These are phyloP conservation scores for Marmota monax DNA, from an alignment of 2,113 vertebrate species.

Conservation along the genomic window DNA sequence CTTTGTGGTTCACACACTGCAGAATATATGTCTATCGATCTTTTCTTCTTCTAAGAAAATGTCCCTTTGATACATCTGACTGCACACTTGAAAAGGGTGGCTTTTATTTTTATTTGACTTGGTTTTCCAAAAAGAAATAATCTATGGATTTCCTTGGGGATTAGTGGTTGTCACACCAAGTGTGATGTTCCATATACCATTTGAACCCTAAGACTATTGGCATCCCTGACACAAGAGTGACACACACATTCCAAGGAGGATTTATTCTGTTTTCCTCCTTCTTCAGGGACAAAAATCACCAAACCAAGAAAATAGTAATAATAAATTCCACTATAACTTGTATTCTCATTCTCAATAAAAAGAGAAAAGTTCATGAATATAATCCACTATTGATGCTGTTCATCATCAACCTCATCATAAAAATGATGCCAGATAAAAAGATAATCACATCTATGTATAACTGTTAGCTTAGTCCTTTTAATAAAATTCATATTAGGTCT, in stretches of 20 bases:
- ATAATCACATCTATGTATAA: not conserved
- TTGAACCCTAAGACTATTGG: not conserved
- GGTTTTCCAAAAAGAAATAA: conserved; percentile 39
- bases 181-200: not conserved
- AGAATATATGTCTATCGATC: conserved; percentile 40
- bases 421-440: not conserved
- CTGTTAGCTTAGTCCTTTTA: not conserved
- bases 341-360: not conserved
- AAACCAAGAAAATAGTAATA: not conserved
- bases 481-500: not conserved
- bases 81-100: conserved; percentile 10
- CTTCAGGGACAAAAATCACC: not conserved
- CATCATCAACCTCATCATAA: not conserved
- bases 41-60: conserved; percentile 53
- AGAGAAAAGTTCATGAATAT: conserved; percentile 12
- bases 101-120: conserved; percentile 49
- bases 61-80: conserved; percentile 13
- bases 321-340: not conserved
- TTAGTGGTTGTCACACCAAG: not conserved
- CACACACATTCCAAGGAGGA: not conserved
- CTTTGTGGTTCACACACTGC: not conserved
- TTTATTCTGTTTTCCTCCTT: not conserved
- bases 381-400: not conserved
- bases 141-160: not conserved
- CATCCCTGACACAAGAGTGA: not conserved